phyloP scores from a whole-genome alignment of 2,797 vertebrate species.

The Galaxias olidus region DNA sequence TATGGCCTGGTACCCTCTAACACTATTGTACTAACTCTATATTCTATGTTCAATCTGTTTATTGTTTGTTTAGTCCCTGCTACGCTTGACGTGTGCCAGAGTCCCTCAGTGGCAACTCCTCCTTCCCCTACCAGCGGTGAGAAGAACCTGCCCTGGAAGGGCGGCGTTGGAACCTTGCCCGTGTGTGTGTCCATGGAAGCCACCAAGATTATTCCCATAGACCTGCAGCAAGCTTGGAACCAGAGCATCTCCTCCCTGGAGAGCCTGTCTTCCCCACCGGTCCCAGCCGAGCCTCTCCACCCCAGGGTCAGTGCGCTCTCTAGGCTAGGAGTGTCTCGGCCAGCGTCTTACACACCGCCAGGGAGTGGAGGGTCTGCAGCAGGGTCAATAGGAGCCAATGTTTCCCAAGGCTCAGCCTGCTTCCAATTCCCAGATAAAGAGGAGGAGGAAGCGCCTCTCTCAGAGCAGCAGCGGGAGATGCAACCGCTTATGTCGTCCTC shows the following conservation, averaged over 20 bases:
- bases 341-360: conserved; percentile 49
- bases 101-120: conserved; percentile 72
- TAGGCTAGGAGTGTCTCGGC: conserved; percentile 53
- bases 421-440: conserved; percentile 75
- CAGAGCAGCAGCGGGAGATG: conserved; percentile 80
- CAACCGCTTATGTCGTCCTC: conserved; percentile 87
- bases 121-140: conserved; percentile 80
- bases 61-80: conserved; percentile 62
- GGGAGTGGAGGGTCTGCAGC: conserved; percentile 43
- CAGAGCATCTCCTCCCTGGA: conserved; percentile 96
- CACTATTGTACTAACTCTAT: not conserved
- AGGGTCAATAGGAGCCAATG: conserved; percentile 54
- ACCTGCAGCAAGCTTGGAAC: conserved; percentile 94
- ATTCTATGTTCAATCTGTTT: not conserved
- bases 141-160: conserved; percentile 90
- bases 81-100: conserved; percentile 79
- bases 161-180: conserved; percentile 79
- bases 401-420: conserved; percentile 60
- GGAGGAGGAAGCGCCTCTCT: conserved; percentile 69
- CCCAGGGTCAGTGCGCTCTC: conserved; percentile 64
- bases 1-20: not conserved
- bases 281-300: conserved; percentile 63
- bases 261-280: conserved; percentile 81
- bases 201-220: conserved; percentile 93
- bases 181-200: conserved; percentile 91